Percentiles rank a stretch among this genome's conserved stretches.
phyloP scores from a whole-genome alignment of 1,140 invertebrate genomes.

The Coenobita brevimanus region DNA sequence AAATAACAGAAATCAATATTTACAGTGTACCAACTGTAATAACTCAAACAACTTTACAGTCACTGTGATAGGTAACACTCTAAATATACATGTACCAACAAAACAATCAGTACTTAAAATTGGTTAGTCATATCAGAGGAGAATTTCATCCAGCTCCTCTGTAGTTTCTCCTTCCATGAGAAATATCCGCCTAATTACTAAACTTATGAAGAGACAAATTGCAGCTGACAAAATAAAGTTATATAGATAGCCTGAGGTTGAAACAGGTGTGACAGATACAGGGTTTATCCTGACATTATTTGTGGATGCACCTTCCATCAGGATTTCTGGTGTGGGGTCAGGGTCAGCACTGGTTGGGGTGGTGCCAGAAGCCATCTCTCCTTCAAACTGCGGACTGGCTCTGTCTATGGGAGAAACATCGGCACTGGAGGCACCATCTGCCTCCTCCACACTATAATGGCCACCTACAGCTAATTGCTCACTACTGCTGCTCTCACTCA shows the following conservation, averaged over 20 bases:
- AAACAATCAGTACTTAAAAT: too few relatives aligned
- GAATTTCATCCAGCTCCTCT: conserved; percentile 42
- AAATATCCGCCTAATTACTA: conserved; percentile 38
- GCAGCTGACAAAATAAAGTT: conserved; percentile 23
- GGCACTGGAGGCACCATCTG: neutral
- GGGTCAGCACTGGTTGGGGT: neutral
- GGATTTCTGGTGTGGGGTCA: conserved; percentile 10
- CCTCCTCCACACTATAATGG: neutral
- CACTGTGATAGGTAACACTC: too few relatives aligned
- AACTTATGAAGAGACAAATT: conserved; percentile 25
- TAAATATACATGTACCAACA: too few relatives aligned
- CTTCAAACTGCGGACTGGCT: neutral
- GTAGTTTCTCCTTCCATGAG: conserved; percentile 31
- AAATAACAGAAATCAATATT: too few relatives aligned
- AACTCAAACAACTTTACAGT: too few relatives aligned
- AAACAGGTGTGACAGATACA: neutral
- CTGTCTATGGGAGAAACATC: neutral
- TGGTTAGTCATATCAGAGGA: conserved; percentile 42
- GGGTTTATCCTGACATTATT: conserved; percentile 2
- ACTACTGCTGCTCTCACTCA: neutral
- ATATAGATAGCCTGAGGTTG: conserved; percentile 20
- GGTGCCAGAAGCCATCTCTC: neutral
- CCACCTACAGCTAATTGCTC: neutral
- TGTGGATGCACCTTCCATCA: conserved; percentile 25
- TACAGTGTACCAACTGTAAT: too few relatives aligned